A percentile compares a stretch with the other conserved stretches of the same genome.
Conservation (phyloP, 2,113 vertebrate species). For the Cryptoleucopteryx plumbea region DNA sequence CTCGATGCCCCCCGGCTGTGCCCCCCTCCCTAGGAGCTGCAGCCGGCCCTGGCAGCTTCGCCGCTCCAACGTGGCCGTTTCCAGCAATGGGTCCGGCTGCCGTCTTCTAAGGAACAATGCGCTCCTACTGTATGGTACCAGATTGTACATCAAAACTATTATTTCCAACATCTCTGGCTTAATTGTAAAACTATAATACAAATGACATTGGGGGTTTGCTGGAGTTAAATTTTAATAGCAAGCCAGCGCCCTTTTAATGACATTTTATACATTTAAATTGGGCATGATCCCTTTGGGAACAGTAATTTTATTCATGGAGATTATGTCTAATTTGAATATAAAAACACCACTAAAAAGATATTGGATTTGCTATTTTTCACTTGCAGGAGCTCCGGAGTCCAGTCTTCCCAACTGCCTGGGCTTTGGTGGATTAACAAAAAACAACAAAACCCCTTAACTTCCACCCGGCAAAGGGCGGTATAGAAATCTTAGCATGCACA, state of each 20-base stretch:
- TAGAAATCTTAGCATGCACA: rapidly evolving
- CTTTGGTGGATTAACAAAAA: background rate
- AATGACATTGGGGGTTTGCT: conserved; percentile 51
- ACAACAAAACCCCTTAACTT: background rate
- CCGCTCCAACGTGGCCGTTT: rapidly evolving
- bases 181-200: conserved; percentile 39
- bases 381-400: background rate
- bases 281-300: conserved; percentile 65
- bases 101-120: conserved; percentile 8
- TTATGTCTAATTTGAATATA: conserved; percentile 68
- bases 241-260: conserved; percentile 44
- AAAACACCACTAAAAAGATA: conserved; percentile 64
- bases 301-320: conserved; percentile 71
- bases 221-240: conserved; percentile 47
- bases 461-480: background rate
- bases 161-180: conserved; percentile 3
- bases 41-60: rapidly evolving
- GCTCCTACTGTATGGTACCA: conserved; percentile 10
- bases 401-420: background rate
- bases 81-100: background rate
- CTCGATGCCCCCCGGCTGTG: rapidly evolving
- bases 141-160: conserved; percentile 11
- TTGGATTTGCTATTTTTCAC: conserved; percentile 54
- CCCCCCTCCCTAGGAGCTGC: background rate
- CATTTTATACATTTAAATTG: conserved; percentile 68